phyloP scores from a whole-genome alignment of 2,888 invertebrate genomes.

The Tenthredo amoena region DNA sequence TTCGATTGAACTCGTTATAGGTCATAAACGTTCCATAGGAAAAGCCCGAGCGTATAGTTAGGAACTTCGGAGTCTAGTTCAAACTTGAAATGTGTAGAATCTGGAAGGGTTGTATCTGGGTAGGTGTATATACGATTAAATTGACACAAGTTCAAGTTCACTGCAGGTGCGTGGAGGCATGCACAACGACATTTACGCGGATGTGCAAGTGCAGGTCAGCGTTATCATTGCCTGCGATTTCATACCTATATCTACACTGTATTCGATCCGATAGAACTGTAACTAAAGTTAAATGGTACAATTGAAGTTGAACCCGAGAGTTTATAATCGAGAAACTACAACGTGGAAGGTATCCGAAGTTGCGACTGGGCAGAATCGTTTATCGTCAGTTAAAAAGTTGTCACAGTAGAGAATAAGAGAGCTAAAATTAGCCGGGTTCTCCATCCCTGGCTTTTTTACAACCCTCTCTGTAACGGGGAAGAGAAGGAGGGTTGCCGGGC shows the following conservation, averaged over 20 bases:
- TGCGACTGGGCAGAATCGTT: background rate
- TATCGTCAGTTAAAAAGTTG: slow-evolving; percentile 12
- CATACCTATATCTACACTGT: background rate
- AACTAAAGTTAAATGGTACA: background rate
- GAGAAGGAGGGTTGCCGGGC: background rate
- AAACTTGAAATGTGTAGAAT: background rate
- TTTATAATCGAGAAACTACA: background rate
- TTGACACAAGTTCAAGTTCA: slow-evolving; percentile 36
- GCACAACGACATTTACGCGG: background rate
- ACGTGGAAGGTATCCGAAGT: background rate
- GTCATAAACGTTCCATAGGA: background rate
- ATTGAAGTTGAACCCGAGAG: slow-evolving; percentile 29
- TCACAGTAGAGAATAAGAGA: background rate
- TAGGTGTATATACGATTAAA: background rate
- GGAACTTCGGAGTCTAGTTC: background rate
- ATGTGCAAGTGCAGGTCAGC: background rate
- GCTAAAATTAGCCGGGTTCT: background rate
- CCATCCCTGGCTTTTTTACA: background rate
- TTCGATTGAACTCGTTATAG: background rate
- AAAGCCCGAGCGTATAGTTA: background rate
- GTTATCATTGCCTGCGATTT: background rate
- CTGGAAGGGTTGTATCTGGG: background rate
- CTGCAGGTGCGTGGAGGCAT: background rate
- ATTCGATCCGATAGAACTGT: background rate
- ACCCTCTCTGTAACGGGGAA: background rate